These are phyloP conservation scores for Lordiphosa clarofinis DNA, from an alignment of 1,140 invertebrate genomes.

Conservation along the genomic window DNA sequence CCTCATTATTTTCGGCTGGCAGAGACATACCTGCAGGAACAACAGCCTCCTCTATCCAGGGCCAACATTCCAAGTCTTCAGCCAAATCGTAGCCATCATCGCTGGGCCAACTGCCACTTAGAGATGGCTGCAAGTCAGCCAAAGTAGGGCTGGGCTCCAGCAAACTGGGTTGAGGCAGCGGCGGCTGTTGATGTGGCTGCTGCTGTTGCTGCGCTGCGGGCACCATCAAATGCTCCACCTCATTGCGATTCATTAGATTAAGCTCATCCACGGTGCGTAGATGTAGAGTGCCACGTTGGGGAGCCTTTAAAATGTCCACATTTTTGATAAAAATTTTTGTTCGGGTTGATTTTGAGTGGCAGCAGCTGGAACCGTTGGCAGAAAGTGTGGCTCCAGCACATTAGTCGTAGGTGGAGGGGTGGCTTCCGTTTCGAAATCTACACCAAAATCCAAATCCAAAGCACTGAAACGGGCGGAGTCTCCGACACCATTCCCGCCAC, in stretches of 20 bases:
- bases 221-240: slow-evolving; percentile 72
- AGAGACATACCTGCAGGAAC: slow-evolving; percentile 17
- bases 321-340: slow-evolving; percentile 78
- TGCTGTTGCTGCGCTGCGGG: slow-evolving; percentile 21
- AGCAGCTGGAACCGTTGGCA: slow-evolving; percentile 18
- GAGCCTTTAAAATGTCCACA: slow-evolving; percentile 70
- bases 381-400: slow-evolving; percentile 20
- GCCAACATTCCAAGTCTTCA: slow-evolving; percentile 62
- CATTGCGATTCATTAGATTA: slow-evolving; percentile 76
- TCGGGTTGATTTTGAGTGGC: slow-evolving; percentile 23
- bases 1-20: neutral
- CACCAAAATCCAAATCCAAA: slow-evolving; percentile 54
- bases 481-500: slow-evolving; percentile 9
- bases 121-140: slow-evolving; percentile 38
- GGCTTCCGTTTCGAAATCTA: slow-evolving; percentile 53
- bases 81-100: slow-evolving; percentile 64
- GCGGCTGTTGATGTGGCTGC: slow-evolving; percentile 5
- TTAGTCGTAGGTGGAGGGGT: slow-evolving; percentile 6
- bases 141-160: slow-evolving; percentile 31
- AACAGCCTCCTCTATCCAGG: slow-evolving; percentile 52
- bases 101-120: slow-evolving; percentile 42
- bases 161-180: slow-evolving; percentile 81
- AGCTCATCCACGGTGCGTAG: slow-evolving; percentile 76
- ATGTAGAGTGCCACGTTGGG: slow-evolving; percentile 66
- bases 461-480: slow-evolving; percentile 53